A percentile compares a stretch with the other conserved stretches of the same genome.
phyloP scores from a whole-genome alignment of 2,113 vertebrate species.

The Zingel zingel region DNA sequence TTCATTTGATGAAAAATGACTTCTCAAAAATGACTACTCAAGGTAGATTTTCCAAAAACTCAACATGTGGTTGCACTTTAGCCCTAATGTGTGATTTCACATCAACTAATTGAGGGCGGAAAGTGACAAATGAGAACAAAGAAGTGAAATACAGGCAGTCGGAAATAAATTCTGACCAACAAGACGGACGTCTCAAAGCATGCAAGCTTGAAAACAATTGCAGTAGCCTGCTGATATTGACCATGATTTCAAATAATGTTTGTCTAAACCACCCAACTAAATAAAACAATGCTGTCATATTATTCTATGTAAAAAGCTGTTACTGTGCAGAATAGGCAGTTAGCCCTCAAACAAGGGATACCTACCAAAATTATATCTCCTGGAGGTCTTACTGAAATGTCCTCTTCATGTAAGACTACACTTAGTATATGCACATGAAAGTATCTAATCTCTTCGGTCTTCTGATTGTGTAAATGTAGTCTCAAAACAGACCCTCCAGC shows the following conservation, averaged over 20 bases:
- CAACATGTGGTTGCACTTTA: background rate
- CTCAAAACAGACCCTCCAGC: conserved; percentile 4
- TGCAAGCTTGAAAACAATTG: conserved; percentile 5
- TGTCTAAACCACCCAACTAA: conserved; percentile 1
- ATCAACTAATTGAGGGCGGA: background rate
- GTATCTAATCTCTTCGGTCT: background rate
- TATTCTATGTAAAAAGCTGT: background rate
- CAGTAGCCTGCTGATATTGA: background rate
- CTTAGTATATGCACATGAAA: conserved; percentile 1
- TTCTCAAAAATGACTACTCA: conserved; percentile 43
- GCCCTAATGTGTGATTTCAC: background rate
- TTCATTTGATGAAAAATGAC: conserved; percentile 29
- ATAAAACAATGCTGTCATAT: conserved; percentile 14
- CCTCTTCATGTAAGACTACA: background rate
- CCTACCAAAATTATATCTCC: background rate
- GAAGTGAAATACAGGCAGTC: background rate
- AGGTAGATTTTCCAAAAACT: conserved; percentile 11
- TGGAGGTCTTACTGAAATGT: conserved; percentile 13
- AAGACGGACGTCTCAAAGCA: conserved; percentile 3
- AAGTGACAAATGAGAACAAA: background rate
- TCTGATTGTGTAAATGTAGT: background rate
- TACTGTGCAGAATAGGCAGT: background rate
- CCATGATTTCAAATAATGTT: conserved; percentile 3
- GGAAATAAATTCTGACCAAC: background rate
- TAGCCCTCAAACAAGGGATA: background rate